These are phyloP conservation scores for Agrypnus murinus DNA, from an alignment of 2,888 invertebrate species.

Conservation along the genomic window DNA sequence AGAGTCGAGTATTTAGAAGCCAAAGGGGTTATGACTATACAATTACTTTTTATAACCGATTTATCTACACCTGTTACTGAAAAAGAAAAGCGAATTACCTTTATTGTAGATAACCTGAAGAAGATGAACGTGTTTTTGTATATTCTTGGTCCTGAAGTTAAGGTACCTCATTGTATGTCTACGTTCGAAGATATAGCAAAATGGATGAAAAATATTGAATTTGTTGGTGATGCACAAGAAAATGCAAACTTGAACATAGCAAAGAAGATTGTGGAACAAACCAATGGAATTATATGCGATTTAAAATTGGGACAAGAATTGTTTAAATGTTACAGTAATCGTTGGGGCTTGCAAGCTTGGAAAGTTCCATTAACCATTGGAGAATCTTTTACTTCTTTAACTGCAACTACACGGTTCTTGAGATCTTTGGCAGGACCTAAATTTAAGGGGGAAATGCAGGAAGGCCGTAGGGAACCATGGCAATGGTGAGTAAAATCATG, in stretches of 20 bases:
- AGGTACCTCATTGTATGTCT: slow-evolving; percentile 24
- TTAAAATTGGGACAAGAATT: slow-evolving; percentile 38
- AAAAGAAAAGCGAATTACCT: slow-evolving; percentile 31
- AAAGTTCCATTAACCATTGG: slow-evolving; percentile 43
- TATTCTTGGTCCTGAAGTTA: slow-evolving; percentile 46
- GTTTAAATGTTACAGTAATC: slow-evolving; percentile 30
- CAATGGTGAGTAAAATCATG: slow-evolving; percentile 30
- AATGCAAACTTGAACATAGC: slow-evolving; percentile 33
- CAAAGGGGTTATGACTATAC: slow-evolving; percentile 34
- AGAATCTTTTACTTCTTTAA: background rate
- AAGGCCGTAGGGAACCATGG: slow-evolving; percentile 6
- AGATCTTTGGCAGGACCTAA: background rate
- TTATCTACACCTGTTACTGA: slow-evolving; percentile 6
- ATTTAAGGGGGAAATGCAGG: background rate
- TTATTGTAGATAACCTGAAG: slow-evolving; percentile 24
- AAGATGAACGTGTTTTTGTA: slow-evolving; percentile 31
- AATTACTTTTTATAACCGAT: slow-evolving; percentile 43
- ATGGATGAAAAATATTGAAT: slow-evolving; percentile 42
- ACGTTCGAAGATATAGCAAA: slow-evolving; percentile 32
- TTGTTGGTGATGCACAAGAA: slow-evolving; percentile 15
- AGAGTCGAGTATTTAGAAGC: slow-evolving; percentile 9
- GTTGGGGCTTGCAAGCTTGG: slow-evolving; percentile 39
- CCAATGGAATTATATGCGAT: slow-evolving; percentile 37
- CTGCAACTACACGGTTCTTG: slow-evolving; percentile 28
- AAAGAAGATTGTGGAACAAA: slow-evolving; percentile 29